Base-by-base conservation (phyloP, 2,797 vertebrate genomes). In the Dendrocincla fuliginosa region DNA sequence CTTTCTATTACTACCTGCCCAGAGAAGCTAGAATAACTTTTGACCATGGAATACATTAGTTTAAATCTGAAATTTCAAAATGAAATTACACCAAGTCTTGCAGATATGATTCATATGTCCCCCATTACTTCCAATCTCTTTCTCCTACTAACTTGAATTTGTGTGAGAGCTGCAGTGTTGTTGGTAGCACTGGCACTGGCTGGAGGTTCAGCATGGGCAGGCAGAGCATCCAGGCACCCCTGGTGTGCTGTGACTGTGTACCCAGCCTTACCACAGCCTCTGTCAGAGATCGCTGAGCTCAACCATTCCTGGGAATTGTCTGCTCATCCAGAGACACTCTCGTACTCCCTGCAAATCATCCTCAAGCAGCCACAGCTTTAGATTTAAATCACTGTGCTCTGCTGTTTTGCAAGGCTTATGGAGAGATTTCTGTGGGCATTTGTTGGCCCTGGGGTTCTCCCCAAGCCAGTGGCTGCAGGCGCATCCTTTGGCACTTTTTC, bases 1-100 rank as follows among this genome's bases (percentile, higher is more conserved):
- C 95, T 97, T 94, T 88, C 94, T 91, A 88, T 96, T 94, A 94
- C 84, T 94, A 90, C 91, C 79, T 96, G 96, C 91, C 91, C 73
- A 33, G 92, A 95, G 94, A 96, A 96, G 55, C 79, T 96, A 63
- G 73, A 93, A 97, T 93, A 96, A 96, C 91, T 95, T 94, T 82
- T 90, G 89, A 44, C 69, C 63, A 16, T 92, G 89, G 76, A 94
- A 93, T 85, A 78, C 83, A 74, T 96, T 91, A 95, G 89, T 91
- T 95, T 93, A 97, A 97, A 93, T 95, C 95, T 94, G 88, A 88
- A 60, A 91, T 91, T 95, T 95, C 87, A 84, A 82, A 91, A 88
- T 76, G 88, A 76, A 90, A 88, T 96, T 89, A 53, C 82, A 69
- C 6, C 3, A 81, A 71, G 89, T 67, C 79, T 84, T 94, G 65